These are phyloP conservation scores for Phasianus colchicus DNA, from an alignment of 2,113 vertebrate species.

Conservation along the genomic window DNA sequence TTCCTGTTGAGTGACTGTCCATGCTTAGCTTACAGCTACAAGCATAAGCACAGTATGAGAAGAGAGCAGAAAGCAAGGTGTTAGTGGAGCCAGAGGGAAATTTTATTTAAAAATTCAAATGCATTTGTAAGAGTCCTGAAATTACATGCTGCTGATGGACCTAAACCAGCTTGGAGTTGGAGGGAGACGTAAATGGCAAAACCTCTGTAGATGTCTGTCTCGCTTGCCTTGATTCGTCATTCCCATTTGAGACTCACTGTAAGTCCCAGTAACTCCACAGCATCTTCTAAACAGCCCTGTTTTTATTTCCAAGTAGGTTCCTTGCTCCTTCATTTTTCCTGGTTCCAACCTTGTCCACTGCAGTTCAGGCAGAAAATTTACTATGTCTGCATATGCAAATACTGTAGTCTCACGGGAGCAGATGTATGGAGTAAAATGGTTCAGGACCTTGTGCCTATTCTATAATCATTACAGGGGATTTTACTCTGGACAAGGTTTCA, in stretches of 20 bases:
- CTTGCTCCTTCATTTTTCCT: not conserved
- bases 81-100: not conserved
- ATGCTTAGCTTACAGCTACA: not conserved
- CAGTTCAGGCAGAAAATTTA: not conserved
- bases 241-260: not conserved
- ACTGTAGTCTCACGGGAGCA: not conserved
- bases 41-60: not conserved
- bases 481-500: not conserved
- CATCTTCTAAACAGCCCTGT: not conserved
- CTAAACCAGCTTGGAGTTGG: not conserved
- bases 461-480: not conserved
- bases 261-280: not conserved
- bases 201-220: not conserved
- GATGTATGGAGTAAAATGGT: not conserved
- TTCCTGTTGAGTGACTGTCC: not conserved
- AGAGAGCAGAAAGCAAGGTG: not conserved
- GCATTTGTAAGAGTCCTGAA: not conserved
- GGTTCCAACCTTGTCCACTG: not conserved
- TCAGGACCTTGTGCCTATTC: not conserved
- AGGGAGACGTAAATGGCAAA: not conserved
- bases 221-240: not conserved
- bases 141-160: not conserved
- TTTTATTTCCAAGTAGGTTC: not conserved
- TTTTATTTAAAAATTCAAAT: not conserved
- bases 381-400: not conserved